A percentile compares a stretch with the other conserved stretches of the same genome.
Evolutionary conservation across 2,888 invertebrate species (phyloP).

Genomic region (Drosophila rubida): DNA sequence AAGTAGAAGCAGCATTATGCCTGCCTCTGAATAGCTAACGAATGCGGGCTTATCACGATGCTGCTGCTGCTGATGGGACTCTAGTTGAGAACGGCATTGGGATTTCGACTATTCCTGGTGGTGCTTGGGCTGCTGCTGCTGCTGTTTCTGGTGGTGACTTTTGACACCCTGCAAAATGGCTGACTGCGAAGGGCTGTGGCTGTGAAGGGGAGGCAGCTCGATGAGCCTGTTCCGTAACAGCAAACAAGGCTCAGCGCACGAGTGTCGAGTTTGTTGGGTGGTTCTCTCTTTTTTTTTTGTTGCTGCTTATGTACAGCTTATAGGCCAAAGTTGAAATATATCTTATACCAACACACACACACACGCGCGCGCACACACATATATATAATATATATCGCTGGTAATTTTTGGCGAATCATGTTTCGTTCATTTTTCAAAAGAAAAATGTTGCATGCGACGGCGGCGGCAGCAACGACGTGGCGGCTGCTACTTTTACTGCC

Average conservation of each 20-base stretch:
- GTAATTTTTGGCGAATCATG: conserved; percentile 75
- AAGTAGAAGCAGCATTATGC: conserved; percentile 33
- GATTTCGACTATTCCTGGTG: neutral
- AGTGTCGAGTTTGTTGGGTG: neutral
- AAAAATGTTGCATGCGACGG: conserved; percentile 77
- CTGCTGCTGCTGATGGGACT: conserved; percentile 7
- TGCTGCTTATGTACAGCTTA: conserved; percentile 48
- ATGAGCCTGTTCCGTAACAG: conserved; percentile 60
- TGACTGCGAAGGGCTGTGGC: conserved; percentile 7
- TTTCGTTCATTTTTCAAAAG: conserved; percentile 83
- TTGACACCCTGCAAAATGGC: conserved; percentile 64
- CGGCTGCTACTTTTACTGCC: conserved; percentile 77
- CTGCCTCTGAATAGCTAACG: conserved; percentile 67
- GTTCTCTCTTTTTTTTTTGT: neutral
- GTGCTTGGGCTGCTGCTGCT: conserved; percentile 5
- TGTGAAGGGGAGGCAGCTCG: conserved; percentile 19
- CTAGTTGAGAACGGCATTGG: neutral
- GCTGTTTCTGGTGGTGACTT: conserved; percentile 41
- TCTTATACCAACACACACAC: conserved; percentile 37
- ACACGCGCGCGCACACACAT: conserved; percentile 16
- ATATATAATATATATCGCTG: conserved; percentile 27
- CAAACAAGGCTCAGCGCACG: conserved; percentile 29
- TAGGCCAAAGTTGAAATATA: conserved; percentile 76
- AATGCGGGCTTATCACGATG: conserved; percentile 43
- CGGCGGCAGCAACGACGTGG: conserved; percentile 22